phyloP scores from a whole-genome alignment of 2,797 vertebrate genomes.

The Eulemur coronatus region DNA sequence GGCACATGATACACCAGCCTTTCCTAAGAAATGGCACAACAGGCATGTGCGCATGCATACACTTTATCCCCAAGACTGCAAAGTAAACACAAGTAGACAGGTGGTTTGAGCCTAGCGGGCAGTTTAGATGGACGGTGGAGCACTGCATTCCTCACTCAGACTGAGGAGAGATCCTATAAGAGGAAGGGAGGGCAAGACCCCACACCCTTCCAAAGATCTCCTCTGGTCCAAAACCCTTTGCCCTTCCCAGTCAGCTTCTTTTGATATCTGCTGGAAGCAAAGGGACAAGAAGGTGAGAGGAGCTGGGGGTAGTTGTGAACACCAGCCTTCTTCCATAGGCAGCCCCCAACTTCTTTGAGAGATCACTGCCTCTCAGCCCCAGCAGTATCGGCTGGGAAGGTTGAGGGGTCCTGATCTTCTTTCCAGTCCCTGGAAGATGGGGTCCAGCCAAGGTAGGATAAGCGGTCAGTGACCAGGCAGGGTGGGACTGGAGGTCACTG shows the following conservation, averaged over 20 bases:
- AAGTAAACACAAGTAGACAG: conserved; percentile 47
- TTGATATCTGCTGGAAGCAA: conserved; percentile 1
- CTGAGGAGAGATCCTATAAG: background rate
- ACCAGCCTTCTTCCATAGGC: background rate
- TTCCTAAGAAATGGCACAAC: background rate
- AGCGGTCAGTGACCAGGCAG: conserved; percentile 35
- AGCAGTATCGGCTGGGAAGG: background rate
- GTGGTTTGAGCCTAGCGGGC: background rate
- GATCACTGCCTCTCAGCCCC: background rate
- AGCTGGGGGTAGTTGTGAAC: background rate
- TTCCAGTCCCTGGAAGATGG: background rate
- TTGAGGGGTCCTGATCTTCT: background rate
- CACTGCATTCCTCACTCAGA: background rate
- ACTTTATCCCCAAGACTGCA: background rate
- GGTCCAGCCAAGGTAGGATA: background rate
- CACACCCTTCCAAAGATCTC: background rate
- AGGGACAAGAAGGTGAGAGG: background rate
- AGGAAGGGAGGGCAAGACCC: background rate
- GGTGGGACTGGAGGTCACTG: background rate
- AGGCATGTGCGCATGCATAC: background rate
- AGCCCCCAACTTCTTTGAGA: background rate
- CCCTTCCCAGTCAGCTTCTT: conserved; percentile 22
- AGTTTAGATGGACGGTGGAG: conserved; percentile 15
- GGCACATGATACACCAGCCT: background rate
- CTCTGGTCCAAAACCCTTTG: conserved; percentile 21